A percentile compares a stretch with the other conserved stretches of the same genome.
phyloP scores from a whole-genome alignment of 2,113 vertebrate species.

The Psephotus haematonotus region DNA sequence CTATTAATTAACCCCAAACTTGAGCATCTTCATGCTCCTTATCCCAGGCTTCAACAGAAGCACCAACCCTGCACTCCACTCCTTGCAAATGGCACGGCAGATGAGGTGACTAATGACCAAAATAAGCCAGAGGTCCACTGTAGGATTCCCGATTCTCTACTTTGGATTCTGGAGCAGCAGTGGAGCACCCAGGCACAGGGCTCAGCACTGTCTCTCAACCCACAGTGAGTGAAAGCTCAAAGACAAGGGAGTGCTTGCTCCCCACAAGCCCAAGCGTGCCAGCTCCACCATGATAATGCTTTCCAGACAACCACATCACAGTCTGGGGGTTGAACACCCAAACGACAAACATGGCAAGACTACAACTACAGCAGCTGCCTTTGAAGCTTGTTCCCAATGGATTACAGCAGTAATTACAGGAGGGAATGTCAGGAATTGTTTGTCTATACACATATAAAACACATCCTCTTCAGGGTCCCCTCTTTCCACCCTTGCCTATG shows the following conservation, averaged over 20 bases:
- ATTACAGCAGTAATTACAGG: background rate
- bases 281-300: background rate
- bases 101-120: background rate
- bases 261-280: background rate
- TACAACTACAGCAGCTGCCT: background rate
- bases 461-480: background rate
- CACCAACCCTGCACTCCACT: background rate
- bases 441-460: rapidly evolving
- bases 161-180: background rate
- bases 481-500: background rate
- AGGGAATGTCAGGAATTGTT: background rate
- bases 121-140: background rate
- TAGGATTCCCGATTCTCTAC: too few relatives aligned
- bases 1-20: background rate
- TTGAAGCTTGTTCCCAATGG: background rate
- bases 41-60: background rate
- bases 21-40: background rate
- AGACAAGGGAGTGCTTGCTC: background rate
- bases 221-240: background rate
- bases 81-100: background rate
- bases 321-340: background rate
- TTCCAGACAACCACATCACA: background rate
- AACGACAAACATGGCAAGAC: background rate
- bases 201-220: background rate
- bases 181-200: background rate